phyloP scores from a whole-genome alignment of 1,140 invertebrate species.

The Drosophila simulans region DNA sequence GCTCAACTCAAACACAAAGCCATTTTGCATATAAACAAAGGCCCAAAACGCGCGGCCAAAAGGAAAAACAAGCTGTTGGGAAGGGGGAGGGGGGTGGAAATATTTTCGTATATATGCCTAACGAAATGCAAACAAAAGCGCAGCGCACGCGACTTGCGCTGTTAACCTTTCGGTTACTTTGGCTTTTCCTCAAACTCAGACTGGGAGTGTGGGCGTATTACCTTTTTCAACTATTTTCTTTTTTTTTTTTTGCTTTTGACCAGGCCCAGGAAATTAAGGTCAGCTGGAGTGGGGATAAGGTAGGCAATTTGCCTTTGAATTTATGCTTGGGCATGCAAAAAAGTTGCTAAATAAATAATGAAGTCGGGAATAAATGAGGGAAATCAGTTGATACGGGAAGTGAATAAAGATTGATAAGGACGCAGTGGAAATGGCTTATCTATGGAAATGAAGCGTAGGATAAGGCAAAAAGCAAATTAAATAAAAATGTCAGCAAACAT shows the following conservation, averaged over 20 bases:
- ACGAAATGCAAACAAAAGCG: conserved; percentile 82
- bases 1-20: conserved; percentile 73
- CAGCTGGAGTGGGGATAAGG: conserved; percentile 37
- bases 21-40: conserved; percentile 74
- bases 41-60: conserved; percentile 22
- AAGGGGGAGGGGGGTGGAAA: conserved; percentile 29
- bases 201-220: conserved; percentile 32
- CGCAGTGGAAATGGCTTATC: not conserved
- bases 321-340: conserved; percentile 52
- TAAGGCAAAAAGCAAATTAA: not conserved
- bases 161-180: conserved; percentile 72
- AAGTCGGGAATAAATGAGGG: conserved; percentile 27
- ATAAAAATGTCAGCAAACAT: too few relatives aligned
- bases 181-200: conserved; percentile 8
- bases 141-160: conserved; percentile 58
- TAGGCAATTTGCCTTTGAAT: conserved; percentile 54
- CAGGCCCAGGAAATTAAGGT: conserved; percentile 45
- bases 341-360: conserved; percentile 22
- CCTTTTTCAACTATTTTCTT: conserved; percentile 21
- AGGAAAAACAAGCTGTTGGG: conserved; percentile 12
- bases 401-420: conserved; percentile 14
- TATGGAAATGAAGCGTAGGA: not conserved
- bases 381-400: conserved; percentile 33
- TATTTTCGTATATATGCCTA: conserved; percentile 77
- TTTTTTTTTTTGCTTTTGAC: conserved; percentile 5